Conservation (phyloP, 2,888 invertebrate genomes). For the Cotesia congregata region DNA sequence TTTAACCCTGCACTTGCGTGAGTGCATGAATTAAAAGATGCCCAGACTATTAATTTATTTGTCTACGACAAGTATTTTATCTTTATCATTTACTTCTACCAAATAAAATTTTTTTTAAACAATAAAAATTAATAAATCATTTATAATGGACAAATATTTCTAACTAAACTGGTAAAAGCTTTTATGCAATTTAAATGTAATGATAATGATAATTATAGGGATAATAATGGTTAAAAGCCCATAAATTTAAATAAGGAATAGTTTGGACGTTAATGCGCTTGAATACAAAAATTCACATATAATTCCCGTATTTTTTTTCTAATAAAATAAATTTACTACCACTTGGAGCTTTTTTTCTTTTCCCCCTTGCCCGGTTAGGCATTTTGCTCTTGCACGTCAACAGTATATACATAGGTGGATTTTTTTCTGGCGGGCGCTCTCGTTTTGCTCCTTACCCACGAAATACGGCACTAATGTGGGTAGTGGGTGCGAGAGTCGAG, state of each 20-base stretch:
- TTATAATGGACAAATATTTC: neutral
- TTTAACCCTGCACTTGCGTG: neutral
- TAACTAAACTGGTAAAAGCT: neutral
- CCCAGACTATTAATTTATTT: neutral
- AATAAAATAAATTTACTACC: slow-evolving; percentile 11
- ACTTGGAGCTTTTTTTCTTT: slow-evolving; percentile 1
- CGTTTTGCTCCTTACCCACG: slow-evolving; percentile 24
- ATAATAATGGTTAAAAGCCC: neutral
- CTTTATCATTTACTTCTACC: neutral
- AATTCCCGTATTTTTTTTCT: slow-evolving; percentile 13
- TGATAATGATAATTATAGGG: neutral
- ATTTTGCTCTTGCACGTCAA: slow-evolving; percentile 8
- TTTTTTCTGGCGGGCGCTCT: neutral
- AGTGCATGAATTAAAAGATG: neutral
- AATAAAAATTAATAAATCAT: neutral
- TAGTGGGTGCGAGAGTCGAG: slow-evolving; percentile 41
- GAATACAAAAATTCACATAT: neutral
- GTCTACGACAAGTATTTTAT: neutral
- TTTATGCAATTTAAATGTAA: slow-evolving; percentile 2
- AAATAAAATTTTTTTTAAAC: neutral
- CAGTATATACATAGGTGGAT: slow-evolving; percentile 27
- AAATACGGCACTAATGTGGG: slow-evolving; percentile 38
- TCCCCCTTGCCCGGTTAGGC: neutral
- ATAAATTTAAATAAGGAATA: neutral
- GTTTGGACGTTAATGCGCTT: neutral